Evolutionary conservation across 2,113 vertebrate genomes (phyloP).

Genomic region (Calyptomena viridis): DNA sequence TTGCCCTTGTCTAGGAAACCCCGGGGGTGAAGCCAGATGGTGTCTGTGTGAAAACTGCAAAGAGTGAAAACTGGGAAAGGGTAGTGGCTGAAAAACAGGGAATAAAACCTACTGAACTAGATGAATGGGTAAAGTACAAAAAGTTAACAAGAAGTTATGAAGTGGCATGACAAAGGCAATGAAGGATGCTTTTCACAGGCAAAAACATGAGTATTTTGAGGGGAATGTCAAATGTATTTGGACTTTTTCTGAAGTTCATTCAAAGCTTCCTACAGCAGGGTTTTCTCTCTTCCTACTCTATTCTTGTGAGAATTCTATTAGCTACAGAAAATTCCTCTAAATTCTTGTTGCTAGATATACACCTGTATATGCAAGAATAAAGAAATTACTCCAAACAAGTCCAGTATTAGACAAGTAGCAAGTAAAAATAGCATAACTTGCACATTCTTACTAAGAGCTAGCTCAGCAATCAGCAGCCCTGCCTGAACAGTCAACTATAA

Average conservation of each 20-base stretch:
- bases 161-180: background rate
- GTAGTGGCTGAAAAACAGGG: background rate
- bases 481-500: background rate
- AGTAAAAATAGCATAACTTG: conserved; percentile 10
- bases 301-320: background rate
- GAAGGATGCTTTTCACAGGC: background rate
- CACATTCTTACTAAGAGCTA: conserved; percentile 1
- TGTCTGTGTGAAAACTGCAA: background rate
- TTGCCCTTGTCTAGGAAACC: conserved; percentile 18
- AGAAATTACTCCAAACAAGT: background rate
- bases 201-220: background rate
- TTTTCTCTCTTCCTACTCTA: background rate
- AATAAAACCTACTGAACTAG: background rate
- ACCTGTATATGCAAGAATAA: background rate
- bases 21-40: background rate
- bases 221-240: background rate
- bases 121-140: background rate
- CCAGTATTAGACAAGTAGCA: background rate
- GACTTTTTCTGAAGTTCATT: background rate
- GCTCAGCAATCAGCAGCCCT: background rate
- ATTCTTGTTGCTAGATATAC: background rate
- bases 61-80: background rate
- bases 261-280: background rate
- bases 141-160: background rate
- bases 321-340: background rate